Evolutionary conservation across 2,888 invertebrate genomes (phyloP).

Genomic region (Norana najaformis): DNA sequence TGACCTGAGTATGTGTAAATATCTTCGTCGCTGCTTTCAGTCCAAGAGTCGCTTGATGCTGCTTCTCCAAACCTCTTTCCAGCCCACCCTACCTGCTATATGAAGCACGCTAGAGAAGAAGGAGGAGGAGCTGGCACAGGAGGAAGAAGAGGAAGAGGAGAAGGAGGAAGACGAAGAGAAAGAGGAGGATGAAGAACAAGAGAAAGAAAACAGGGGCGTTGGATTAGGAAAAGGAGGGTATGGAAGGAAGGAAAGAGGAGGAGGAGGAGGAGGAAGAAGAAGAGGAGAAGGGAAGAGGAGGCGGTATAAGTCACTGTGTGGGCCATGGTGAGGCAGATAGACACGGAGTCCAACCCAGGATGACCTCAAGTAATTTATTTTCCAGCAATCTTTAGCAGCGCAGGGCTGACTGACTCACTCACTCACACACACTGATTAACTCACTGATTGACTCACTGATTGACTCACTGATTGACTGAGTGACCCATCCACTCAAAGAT

Average conservation of each 20-base stretch:
- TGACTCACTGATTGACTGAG: not conserved
- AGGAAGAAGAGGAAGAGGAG: not conserved
- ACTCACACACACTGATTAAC: not conserved
- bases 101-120: no score
- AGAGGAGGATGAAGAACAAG: constrained; percentile 31
- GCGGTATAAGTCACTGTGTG: not conserved
- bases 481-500: constrained; percentile 30
- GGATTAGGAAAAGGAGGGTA: not conserved
- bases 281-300: not conserved
- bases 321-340: not conserved
- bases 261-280: constrained; percentile 31
- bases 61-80: no score
- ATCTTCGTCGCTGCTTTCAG: not conserved
- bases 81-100: no score
- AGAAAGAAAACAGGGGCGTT: no score
- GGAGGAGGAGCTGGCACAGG: not conserved
- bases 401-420: not conserved
- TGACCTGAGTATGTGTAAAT: not conserved
- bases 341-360: no score
- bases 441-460: not conserved
- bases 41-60: not conserved
- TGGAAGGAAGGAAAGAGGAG: constrained; percentile 33
- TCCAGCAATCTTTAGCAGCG: no score
- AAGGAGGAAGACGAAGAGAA: constrained; percentile 15
- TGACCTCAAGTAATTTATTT: no score